Conservation (phyloP, 92 coral and sea anemone species). For the Porites evermanni region DNA sequence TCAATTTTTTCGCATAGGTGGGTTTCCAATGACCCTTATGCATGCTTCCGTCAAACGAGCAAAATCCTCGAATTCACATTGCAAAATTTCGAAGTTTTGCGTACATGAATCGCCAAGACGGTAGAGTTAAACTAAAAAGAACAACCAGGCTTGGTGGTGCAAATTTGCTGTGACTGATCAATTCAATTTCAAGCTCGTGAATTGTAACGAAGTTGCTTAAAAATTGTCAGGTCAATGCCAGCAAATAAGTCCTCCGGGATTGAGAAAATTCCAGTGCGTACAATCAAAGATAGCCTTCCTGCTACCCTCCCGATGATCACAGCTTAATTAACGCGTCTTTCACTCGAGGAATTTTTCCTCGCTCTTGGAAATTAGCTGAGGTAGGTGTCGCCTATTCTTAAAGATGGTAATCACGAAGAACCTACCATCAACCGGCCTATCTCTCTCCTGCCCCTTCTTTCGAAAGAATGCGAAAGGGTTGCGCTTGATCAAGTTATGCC, state of each 20-base stretch:
- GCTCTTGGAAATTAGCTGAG: conserved; percentile 58
- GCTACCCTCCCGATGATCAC: conserved; percentile 41
- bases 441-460: conserved; percentile 44
- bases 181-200: conserved; percentile 17
- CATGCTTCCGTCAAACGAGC: too few relatives aligned
- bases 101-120: too few relatives aligned
- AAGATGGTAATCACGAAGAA: conserved; percentile 53
- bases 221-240: conserved; percentile 41
- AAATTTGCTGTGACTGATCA: conserved; percentile 26
- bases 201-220: conserved; percentile 24
- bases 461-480: conserved; percentile 7
- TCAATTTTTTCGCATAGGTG: too few relatives aligned
- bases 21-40: too few relatives aligned
- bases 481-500: too few relatives aligned
- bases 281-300: conserved; percentile 46
- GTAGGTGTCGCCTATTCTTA: conserved; percentile 50
- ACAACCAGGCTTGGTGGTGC: too few relatives aligned
- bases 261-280: not conserved
- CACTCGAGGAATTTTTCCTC: conserved; percentile 22
- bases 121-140: not conserved
- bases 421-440: conserved; percentile 58
- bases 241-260: conserved; percentile 33
- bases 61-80: too few relatives aligned
- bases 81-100: too few relatives aligned
- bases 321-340: conserved; percentile 44